Conservation (phyloP, 2,113 vertebrate genomes). For the Microcebus ravelobensis region DNA sequence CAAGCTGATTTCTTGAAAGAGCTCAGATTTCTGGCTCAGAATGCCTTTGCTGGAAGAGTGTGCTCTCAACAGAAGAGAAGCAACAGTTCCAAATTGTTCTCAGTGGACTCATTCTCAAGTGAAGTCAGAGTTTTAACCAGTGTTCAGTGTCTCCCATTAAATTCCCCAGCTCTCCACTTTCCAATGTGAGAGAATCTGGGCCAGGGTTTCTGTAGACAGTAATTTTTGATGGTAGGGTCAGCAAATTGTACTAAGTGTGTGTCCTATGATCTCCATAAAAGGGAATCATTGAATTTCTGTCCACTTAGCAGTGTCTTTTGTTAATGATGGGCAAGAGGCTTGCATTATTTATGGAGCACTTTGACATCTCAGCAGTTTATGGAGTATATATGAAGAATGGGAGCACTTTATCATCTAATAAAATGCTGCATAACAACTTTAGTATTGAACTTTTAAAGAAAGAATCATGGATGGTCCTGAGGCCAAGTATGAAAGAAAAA, state of each 20-base stretch:
- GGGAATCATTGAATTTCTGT: conserved; percentile 61
- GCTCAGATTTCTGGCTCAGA: not conserved
- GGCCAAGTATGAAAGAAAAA: not conserved
- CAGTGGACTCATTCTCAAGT: not conserved
- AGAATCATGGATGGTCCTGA: not conserved
- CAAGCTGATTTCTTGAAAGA: conserved; percentile 25
- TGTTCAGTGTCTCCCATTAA: not conserved
- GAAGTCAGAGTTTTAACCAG: not conserved
- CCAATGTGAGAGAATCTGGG: not conserved
- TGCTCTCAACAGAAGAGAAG: not conserved
- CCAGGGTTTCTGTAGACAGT: not conserved
- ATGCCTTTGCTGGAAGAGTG: not conserved
- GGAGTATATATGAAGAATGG: conserved; percentile 37
- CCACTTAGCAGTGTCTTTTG: conserved; percentile 26
- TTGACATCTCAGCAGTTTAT: conserved; percentile 60
- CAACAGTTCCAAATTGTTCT: not conserved
- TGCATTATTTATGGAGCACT: conserved; percentile 50
- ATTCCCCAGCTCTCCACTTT: not conserved
- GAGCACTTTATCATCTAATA: conserved; percentile 39
- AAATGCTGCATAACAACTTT: conserved; percentile 40
- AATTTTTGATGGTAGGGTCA: conserved; percentile 34
- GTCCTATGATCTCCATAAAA: conserved; percentile 41
- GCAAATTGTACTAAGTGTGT: conserved; percentile 23
- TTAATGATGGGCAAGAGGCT: conserved; percentile 42
- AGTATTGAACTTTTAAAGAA: conserved; percentile 21